Base-by-base conservation (phyloP, 2,113 vertebrate species). In the Scortum barcoo region DNA sequence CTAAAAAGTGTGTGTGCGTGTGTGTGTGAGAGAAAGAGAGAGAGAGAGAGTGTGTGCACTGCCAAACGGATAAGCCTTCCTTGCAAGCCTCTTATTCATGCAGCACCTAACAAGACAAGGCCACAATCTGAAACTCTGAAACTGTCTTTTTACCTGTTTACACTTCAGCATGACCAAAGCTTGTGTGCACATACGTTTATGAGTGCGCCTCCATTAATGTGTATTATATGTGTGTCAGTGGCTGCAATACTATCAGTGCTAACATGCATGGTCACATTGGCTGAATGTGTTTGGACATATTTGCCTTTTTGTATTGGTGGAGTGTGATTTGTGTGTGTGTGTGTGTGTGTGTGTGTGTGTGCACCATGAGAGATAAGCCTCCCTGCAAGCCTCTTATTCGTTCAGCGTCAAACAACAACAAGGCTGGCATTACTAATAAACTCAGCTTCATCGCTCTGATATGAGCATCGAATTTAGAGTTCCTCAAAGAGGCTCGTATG, bases 361-460 rank as follows among this genome's bases (percentile, higher is more conserved):
- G 87, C 71, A 82, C 66, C 75, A 71, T 83, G 81, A 83, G 74
- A 85, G 93, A 92, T 94, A 91, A 93, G 88, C 84, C 72, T 82
- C 28, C 53, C 66, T 77, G 82, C 86, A 88, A 89, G 86, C 87
- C 81, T 89, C 86, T 85, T 87, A 91, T 89, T 93, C 7, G 50
- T 89, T 90, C 76, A 58, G 75, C 26, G 40, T 24, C 54, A 62
- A 88, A 89, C 90, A 88, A 86, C 85, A 92, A 85, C 82, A 90
- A 80, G 89, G 82, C 84, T 87, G 89, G 87, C 86, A 91, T 90
- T 86, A 88, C 88, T 92, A 93, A 91, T 92, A 91, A 90, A 89
- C 87, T 85, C 80, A 7, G 80, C 57, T 61, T 70, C 84, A 46
- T 14, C 7, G 28, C 74, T 73, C 60, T 51, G 84, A 91, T 89